Evolutionary conservation across 2,888 invertebrate genomes (phyloP).

Genomic region (Calameuta pallipes): DNA sequence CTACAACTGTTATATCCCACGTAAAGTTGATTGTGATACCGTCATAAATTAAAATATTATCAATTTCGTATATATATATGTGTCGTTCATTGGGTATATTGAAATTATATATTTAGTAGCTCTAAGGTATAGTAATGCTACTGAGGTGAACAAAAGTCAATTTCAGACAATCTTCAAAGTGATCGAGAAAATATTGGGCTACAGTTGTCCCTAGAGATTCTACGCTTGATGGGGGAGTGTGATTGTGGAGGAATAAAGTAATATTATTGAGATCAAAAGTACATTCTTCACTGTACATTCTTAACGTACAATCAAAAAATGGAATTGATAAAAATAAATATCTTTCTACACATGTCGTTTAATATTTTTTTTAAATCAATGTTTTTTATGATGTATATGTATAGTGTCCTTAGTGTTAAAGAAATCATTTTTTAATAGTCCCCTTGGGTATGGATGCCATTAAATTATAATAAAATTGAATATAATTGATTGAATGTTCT

Average conservation of each 20-base stretch:
- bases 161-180: not conserved
- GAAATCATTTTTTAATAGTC: not conserved
- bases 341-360: not conserved
- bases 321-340: not conserved
- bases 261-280: not conserved
- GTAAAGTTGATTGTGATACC: not conserved
- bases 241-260: not conserved
- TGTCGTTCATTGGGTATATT: not conserved
- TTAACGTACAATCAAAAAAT: not conserved
- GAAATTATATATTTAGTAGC: not conserved
- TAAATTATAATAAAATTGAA: not conserved
- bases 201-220: not conserved
- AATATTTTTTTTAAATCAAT: not conserved
- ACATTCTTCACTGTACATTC: not conserved
- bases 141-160: not conserved
- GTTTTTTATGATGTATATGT: not conserved
- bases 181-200: not conserved
- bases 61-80: not conserved
- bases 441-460: not conserved
- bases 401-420: not conserved
- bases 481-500: not conserved
- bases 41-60: not conserved
- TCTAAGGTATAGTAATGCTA: not conserved
- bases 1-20: not conserved
- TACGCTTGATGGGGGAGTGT: not conserved